These are phyloP conservation scores for Staurois parvus DNA, from an alignment of 2,797 vertebrate species.

Conservation along the genomic window DNA sequence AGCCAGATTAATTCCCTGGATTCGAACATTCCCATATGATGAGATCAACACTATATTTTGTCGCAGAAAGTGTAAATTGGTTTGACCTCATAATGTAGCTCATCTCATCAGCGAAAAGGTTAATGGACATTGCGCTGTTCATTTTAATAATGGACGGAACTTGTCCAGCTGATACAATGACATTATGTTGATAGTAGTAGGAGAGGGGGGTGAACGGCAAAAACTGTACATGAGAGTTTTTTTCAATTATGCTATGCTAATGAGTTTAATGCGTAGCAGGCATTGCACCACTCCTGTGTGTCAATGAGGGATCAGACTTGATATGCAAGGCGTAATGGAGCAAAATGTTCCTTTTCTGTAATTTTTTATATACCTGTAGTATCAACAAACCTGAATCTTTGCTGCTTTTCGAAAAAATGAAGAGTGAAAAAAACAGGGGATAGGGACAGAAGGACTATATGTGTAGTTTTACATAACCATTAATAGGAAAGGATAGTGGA, in stretches of 20 bases:
- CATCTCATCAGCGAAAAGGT: background rate
- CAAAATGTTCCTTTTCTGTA: too few species aligned
- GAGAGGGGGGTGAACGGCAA: too few species aligned
- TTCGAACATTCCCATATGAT: background rate
- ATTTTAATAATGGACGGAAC: background rate
- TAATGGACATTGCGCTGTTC: background rate
- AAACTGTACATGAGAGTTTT: too few species aligned
- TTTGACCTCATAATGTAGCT: background rate
- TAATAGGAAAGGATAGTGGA: too few species aligned
- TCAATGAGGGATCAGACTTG: background rate
- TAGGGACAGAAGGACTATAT: too few species aligned
- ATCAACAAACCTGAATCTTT: too few species aligned
- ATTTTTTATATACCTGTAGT: too few species aligned
- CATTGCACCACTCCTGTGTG: background rate
- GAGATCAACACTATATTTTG: background rate
- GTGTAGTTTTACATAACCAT: too few species aligned
- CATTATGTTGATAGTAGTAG: background rate
- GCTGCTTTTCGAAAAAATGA: too few species aligned
- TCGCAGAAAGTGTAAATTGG: background rate
- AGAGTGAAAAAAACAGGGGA: too few species aligned
- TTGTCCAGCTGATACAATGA: background rate
- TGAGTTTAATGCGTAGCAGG: background rate
- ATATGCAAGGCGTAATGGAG: background rate
- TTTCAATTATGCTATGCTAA: slow-evolving; percentile 51
- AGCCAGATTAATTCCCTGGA: background rate